Evolutionary conservation across 1,140 invertebrate genomes (phyloP), one percentile per base, ranked within the genome.

Genomic region (Meloidogyne floridensis): DNA sequence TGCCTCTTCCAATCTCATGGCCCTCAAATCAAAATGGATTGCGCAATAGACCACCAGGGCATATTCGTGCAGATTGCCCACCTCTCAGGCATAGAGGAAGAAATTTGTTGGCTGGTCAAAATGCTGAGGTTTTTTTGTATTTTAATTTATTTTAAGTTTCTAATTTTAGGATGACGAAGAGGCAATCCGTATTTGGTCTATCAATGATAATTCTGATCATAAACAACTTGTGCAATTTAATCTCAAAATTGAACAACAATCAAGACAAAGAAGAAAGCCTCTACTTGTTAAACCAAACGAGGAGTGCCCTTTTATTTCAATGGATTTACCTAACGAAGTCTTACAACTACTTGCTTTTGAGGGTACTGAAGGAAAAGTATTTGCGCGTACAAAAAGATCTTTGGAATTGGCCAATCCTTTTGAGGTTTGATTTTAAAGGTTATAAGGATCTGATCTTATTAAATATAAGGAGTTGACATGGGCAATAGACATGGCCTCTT

Each of bases 161-260:
- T 74, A 32, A 18, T 32, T 59, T 32, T 18, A 79, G 77, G 51
- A 51, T 15, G 6, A 47, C 15, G 77, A 79, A 32, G 77, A 47
- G 10, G 20, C 20, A 7, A 79, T 79, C 42, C 59, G 59, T 20
- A 32, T 79, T 15, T 79, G 77, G 77, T 32, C 77, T 6, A 51
- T 79, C 20, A 79, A 79, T 69, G 77, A 79, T 8, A 71, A 69
- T 51, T 79, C 77, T n/a, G 65, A 79, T n/a, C 77, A 79, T 15
- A 20, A 43, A 11, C 20, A 72, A n/a, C 42, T 79, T 42, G 13
- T 79, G 4, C 42, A 71, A 15, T 79, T 71, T 72, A 71, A 79
- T 51, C 42, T 79, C n/a, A 51, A 72, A 20, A 89, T 86, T 91
- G 83, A 93, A 86, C 86, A 32, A 74, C 65, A 11, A 81, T 77